Evolutionary conservation across 2,113 vertebrate genomes (phyloP), one percentile per base, ranked within the genome.

Genomic region (Triplophysa dalaica): DNA sequence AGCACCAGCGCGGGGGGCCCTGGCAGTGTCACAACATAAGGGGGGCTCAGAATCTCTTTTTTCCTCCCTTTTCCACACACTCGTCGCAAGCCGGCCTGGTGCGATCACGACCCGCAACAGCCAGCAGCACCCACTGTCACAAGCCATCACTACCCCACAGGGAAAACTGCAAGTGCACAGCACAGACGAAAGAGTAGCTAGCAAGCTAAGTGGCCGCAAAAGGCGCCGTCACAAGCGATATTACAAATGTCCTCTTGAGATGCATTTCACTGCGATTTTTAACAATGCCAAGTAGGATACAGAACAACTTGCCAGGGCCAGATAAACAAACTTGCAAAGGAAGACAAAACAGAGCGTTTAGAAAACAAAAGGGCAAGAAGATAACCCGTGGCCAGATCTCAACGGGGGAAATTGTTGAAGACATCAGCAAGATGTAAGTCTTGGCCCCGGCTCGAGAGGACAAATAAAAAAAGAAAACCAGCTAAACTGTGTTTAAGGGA

Each of bases 11-110:
- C 72, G 87, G 86, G 76, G 84, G 62, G 91, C 90, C 89, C 92
- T 92, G 90, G 73, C 85, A 84, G 89, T 93, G 94, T 94, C 93
- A 92, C 0, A 65, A 84, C 83, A 88, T 89, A 33, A 62, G 87
- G 80, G 89, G 64, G 65, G 50, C 60, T 14, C 38, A 70, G 87
- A 87, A 78, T 48, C 48, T 54, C 74, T 24, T 38, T 21, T 62
- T n/a, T 67, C 61, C 79, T 62, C 56, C 60, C 70, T 75, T 66
- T 70, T 52, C 2, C 19, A 43, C 33, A 65, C 72, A 72, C 64
- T 45, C 56, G 54, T 60, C 48, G 41, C 65, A 43, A 64, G 58
- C 70, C 50, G n/a, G 56, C 70, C 87, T 88, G 67, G 72, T 84
- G 90, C 60, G 83, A 88, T 83, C 68, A 72, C 64, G 64, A 70